Evolutionary conservation across 2,888 invertebrate genomes (phyloP).

Genomic region (Caenorhabditis auriculariae): DNA sequence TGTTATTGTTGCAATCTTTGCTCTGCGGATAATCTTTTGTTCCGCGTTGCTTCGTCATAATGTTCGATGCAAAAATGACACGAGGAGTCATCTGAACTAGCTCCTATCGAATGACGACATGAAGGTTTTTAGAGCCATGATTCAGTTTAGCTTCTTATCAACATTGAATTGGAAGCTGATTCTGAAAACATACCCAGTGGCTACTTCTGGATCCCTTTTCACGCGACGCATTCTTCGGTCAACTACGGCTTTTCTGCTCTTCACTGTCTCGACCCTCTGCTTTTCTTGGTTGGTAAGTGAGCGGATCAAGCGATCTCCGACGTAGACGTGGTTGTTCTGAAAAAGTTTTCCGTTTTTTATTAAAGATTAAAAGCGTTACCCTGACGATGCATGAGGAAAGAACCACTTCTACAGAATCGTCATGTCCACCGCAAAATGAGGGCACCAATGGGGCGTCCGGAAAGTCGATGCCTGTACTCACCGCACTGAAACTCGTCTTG

Average conservation of each 20-base stretch:
- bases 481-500: no score
- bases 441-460: constrained; percentile 33
- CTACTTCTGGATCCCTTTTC: no score
- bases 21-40: no score
- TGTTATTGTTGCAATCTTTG: no score
- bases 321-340: constrained; percentile 43
- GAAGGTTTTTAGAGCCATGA: no score
- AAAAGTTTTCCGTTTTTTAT: not conserved
- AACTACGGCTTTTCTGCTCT: constrained; percentile 13
- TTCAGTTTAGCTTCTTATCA: no score
- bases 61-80: no score
- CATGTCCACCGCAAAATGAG: constrained; percentile 36
- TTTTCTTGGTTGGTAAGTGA: constrained; percentile 37
- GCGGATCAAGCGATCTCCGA: constrained; percentile 35
- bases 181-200: no score
- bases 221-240: constrained; percentile 1
- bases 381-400: constrained; percentile 36
- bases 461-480: constrained; percentile 21
- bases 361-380: constrained; percentile 12
- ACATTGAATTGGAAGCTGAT: no score
- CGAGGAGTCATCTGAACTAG: no score
- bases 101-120: no score
- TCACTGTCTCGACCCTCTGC: constrained; percentile 28
- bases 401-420: constrained; percentile 41
- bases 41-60: no score